phyloP scores from a whole-genome alignment of 2,797 vertebrate genomes.

The Leptatherina wallacei region DNA sequence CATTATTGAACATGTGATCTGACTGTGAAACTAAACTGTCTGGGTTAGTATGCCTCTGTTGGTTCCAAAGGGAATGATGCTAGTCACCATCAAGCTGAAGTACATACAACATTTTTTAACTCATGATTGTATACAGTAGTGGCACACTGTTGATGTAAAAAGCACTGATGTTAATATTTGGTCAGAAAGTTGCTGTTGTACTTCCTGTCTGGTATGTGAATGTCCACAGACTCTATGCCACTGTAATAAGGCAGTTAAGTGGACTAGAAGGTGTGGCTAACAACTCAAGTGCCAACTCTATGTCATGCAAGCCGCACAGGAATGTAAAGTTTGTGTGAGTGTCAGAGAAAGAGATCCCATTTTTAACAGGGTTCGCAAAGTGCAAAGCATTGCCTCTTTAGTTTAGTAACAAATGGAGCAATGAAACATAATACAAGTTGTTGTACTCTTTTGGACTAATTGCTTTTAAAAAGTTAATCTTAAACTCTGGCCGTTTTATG shows the following conservation, averaged over 20 bases:
- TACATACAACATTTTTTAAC: background rate
- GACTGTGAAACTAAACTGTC: background rate
- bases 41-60: background rate
- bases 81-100: background rate
- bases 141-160: conserved; percentile 1
- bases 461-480: background rate
- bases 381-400: conserved; percentile 4
- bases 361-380: conserved; percentile 34
- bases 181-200: conserved; percentile 4
- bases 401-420: conserved; percentile 9
- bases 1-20: conserved; percentile 13
- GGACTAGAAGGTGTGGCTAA: conserved; percentile 35
- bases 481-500: background rate
- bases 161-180: conserved; percentile 16
- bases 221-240: conserved; percentile 8
- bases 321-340: conserved; percentile 65
- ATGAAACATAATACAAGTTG: background rate
- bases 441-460: background rate
- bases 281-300: conserved; percentile 53
- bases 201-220: conserved; percentile 25
- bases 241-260: conserved; percentile 38
- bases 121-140: background rate
- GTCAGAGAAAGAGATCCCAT: conserved; percentile 23
- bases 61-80: background rate
- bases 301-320: conserved; percentile 63